Base-by-base conservation (phyloP, 1,140 invertebrate genomes). In the Euwallacea fornicatus region DNA sequence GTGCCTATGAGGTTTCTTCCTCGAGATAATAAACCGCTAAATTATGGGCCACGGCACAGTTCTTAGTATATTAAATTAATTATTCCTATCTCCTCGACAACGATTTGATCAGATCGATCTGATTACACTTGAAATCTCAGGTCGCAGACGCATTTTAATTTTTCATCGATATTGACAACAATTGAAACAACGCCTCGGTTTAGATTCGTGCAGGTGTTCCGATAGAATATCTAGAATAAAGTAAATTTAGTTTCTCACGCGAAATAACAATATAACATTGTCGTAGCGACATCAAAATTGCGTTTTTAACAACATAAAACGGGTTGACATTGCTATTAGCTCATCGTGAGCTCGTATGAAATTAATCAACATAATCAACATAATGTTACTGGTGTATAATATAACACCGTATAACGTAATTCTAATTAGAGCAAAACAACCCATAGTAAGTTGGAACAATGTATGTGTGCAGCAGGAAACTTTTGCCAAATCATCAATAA, bases 1-100 rank as follows among this genome's bases (percentile, higher is more conserved):
- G 21, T 62, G 59, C 58, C 59, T 44, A 69, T 69, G 55, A 53
- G 59, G 44, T 44, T 69, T 62, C 67, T 62, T 69, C 67, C 55
- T 69, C 58, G 62, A 53, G 67, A 69, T 69, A 69, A 69, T 69
- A 62, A 62, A 69, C 61, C 62, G 33, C 21, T 21, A 62, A 67
- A 60, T 53, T 60, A 59, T n/a, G 43, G 50, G n/a, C 6, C 2
- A 61, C n/a, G 46, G 8, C 59, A 42, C 15, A 69, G 61, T 59
- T 68, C 43, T 11, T 58, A 11, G 42, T 21, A 33, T 33, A 33
- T 33, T 33, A 33, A 33, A 33, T 33, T 33, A 33, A 33, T 33
- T 33, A 33, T 1, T 33, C 21, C 4, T 33, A 33, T 33, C 21
- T 33, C 4, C 21, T 33, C 21, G 21, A 33, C 4, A 33, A 33